phyloP scores from a whole-genome alignment of 2,888 invertebrate genomes.

The Neoascia interrupta region DNA sequence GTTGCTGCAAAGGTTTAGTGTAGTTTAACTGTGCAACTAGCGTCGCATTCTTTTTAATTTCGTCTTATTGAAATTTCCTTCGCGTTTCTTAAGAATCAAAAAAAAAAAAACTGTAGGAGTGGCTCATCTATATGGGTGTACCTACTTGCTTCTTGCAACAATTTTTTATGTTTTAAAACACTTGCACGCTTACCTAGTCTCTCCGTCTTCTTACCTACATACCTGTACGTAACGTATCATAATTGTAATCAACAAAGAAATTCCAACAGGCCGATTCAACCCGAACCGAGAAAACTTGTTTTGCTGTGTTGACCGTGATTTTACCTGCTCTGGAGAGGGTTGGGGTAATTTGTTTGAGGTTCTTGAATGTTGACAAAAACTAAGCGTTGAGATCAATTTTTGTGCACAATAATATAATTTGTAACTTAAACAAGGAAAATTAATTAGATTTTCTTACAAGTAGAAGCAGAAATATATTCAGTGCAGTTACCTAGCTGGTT shows the following conservation, averaged over 20 bases:
- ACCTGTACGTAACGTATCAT: not conserved
- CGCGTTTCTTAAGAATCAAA: no score
- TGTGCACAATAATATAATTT: no score
- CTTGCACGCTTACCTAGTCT: slow-evolving; percentile 9
- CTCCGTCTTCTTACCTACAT: no score
- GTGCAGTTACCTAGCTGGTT: no score
- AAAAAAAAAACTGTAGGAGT: slow-evolving; percentile 34
- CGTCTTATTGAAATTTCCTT: not conserved
- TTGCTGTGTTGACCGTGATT: slow-evolving; percentile 30
- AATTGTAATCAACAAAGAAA: slow-evolving; percentile 29
- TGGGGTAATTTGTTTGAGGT: no score
- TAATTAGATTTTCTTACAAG: no score
- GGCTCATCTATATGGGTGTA: slow-evolving; percentile 6
- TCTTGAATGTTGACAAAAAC: no score
- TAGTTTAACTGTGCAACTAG: not conserved
- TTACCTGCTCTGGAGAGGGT: no score
- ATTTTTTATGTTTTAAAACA: slow-evolving; percentile 11
- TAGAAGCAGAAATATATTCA: no score
- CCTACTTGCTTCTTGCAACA: slow-evolving; percentile 8
- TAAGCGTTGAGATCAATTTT: no score
- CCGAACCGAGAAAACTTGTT: slow-evolving; percentile 23
- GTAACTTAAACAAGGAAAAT: no score
- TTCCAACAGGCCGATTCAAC: slow-evolving; percentile 20
- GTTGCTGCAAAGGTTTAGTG: not conserved
- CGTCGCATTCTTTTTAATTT: not conserved